Base-by-base conservation (phyloP, 1,140 invertebrate genomes). In the Rhyacophila brunnea region DNA sequence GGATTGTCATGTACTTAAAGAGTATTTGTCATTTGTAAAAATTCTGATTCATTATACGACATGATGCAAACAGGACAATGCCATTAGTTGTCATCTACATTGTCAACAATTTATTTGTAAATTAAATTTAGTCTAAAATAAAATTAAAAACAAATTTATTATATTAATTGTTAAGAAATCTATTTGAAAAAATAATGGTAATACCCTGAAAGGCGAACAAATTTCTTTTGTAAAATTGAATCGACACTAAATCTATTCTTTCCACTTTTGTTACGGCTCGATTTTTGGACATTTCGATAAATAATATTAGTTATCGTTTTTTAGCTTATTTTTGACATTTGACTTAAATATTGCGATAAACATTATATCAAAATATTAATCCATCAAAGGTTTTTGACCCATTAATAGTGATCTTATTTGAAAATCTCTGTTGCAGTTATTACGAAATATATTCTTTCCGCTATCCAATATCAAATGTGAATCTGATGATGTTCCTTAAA, bases 201-300 rank as follows among this genome's bases (percentile, higher is more conserved):
- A 54, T 65, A 65, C 63, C 63, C 63, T 65, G 58, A 65, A 65
- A 58, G 63, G 63, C 63, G 52, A 62, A 53, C 43, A 65, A 58
- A 34, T 56, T 64, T 58, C 56, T 58, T 64, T 64, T 28, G 57
- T 60, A 60, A 52, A 57, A 51, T 47, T 56, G 48, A 48, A 48
- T 42, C 42, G 62, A 56, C 59, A 57, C 52, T 46, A 56, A 53
- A 51, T 58, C 58, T 45, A 53, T 58, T 46, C 51, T 45, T 62
- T 56, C 56, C 49, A 42, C 47, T 45, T 40, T 44, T 35, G n/a
- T 36, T 62, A 20, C 15, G 18, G n/a, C 14, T 13, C 18, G 44
- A 55, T 11, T 20, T 9, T 44, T 44, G 40, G 34, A 56, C 43
- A 32, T 54, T 54, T 42, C 32, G 51, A n/a, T n/a, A n/a, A 54